Evolutionary conservation across 2,113 vertebrate species (phyloP).

Genomic region (Pterocles burchelli): DNA sequence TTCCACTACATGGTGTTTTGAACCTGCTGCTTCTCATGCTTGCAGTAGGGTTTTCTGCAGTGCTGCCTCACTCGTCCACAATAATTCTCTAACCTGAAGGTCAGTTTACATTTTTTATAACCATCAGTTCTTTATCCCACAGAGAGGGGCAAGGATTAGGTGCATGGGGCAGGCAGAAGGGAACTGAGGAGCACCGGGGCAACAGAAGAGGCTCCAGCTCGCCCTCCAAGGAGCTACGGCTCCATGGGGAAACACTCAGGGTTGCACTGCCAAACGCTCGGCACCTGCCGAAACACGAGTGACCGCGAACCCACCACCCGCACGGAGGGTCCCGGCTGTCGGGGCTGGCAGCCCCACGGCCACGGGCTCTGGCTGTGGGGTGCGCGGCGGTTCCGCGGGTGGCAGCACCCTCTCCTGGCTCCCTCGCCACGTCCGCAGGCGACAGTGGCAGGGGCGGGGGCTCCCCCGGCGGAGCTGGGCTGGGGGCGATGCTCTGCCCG

Average conservation of each 20-base stretch:
- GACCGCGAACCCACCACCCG: neutral
- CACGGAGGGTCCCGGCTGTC: too few species aligned
- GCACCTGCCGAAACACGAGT: neutral
- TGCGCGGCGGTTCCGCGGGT: constrained; percentile 10
- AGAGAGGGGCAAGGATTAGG: too few species aligned
- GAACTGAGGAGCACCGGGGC: neutral
- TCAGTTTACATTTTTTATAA: too few species aligned
- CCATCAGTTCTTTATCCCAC: too few species aligned
- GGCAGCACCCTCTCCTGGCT: constrained; percentile 58
- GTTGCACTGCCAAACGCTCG: neutral
- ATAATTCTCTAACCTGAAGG: too few species aligned
- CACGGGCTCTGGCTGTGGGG: neutral
- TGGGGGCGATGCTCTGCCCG: neutral
- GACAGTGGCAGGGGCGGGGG: neutral
- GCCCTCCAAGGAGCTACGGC: neutral
- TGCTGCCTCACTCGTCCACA: too few species aligned
- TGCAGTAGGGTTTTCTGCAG: too few species aligned
- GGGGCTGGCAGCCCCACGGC: too few species aligned
- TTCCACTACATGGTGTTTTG: too few species aligned
- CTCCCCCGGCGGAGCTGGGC: neutral
- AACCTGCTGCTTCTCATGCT: too few species aligned
- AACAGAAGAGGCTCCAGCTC: neutral
- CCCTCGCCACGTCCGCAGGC: neutral
- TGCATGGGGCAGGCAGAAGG: neutral
- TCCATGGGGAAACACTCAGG: neutral